phyloP scores from a whole-genome alignment of 2,797 vertebrate species.

The Fundulus diaphanus region DNA sequence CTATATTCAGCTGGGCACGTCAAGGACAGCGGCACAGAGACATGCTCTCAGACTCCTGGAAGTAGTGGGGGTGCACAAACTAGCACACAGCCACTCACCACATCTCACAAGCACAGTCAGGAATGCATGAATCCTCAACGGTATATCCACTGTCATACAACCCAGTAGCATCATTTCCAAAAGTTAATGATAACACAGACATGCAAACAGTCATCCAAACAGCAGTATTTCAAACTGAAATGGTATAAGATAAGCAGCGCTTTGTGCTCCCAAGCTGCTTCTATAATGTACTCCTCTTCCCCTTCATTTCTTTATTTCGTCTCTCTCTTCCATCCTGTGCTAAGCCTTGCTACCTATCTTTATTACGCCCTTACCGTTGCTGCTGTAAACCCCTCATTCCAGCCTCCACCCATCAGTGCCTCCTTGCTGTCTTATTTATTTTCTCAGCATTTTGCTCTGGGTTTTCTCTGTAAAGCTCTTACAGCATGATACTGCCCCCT shows the following conservation, averaged over 20 bases:
- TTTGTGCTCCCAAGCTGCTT: slow-evolving; percentile 48
- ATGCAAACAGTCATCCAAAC: slow-evolving; percentile 22
- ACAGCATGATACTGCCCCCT: slow-evolving; percentile 72
- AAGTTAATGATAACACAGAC: slow-evolving; percentile 6
- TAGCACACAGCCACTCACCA: background rate
- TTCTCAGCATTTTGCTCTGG: background rate
- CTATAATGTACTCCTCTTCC: slow-evolving; percentile 21
- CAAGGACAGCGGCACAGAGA: slow-evolving; percentile 51
- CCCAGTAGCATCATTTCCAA: background rate
- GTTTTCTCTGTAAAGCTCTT: slow-evolving; percentile 5
- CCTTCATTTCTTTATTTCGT: slow-evolving; percentile 1
- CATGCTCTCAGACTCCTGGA: slow-evolving; percentile 43
- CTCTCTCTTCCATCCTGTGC: slow-evolving; percentile 23
- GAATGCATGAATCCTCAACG: background rate
- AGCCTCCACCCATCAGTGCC: slow-evolving; percentile 11
- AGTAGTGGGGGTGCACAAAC: slow-evolving; percentile 17
- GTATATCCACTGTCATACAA: background rate
- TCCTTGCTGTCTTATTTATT: slow-evolving; percentile 20
- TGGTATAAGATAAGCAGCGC: slow-evolving; percentile 30
- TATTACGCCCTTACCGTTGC: slow-evolving; percentile 12
- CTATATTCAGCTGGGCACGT: slow-evolving; percentile 60
- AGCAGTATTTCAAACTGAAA: slow-evolving; percentile 25
- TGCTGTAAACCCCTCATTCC: slow-evolving; percentile 25
- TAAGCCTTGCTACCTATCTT: slow-evolving; percentile 10
- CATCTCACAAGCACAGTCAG: background rate